Conservation (phyloP, 2,888 invertebrate species). For the Zygogramma bicolorata region DNA sequence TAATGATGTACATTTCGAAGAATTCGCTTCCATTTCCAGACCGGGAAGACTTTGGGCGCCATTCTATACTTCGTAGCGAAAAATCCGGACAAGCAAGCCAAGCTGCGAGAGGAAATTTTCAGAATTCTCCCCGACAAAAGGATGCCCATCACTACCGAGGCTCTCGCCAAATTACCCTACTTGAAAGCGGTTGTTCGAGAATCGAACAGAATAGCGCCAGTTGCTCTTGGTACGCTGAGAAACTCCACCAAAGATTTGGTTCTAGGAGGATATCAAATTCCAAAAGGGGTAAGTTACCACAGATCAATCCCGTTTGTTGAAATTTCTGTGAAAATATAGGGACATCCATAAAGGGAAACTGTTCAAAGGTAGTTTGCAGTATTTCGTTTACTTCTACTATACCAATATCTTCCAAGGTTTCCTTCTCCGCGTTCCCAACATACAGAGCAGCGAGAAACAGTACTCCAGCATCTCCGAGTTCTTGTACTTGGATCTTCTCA, state of each 20-base stretch:
- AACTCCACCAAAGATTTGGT: constrained; percentile 46
- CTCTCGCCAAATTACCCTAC: constrained; percentile 65
- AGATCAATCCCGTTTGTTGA: too few relatives aligned
- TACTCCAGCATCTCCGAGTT: too few relatives aligned
- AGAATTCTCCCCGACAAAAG: constrained; percentile 54
- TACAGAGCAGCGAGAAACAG: too few relatives aligned
- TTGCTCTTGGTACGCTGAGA: constrained; percentile 52
- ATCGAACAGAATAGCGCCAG: constrained; percentile 66
- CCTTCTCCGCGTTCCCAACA: too few relatives aligned
- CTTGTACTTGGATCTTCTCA: too few relatives aligned
- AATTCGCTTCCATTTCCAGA: constrained; percentile 57
- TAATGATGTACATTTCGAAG: too few relatives aligned
- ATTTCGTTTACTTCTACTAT: too few relatives aligned
- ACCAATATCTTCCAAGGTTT: too few relatives aligned
- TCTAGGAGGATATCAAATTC: constrained; percentile 46
- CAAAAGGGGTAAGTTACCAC: constrained; percentile 59
- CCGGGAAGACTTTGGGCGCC: constrained; percentile 65
- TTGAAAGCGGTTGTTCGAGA: constrained; percentile 77
- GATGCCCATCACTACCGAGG: constrained; percentile 61
- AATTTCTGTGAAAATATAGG: too few relatives aligned
- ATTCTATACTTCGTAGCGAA: constrained; percentile 66
- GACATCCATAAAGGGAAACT: too few relatives aligned
- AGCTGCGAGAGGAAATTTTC: constrained; percentile 63
- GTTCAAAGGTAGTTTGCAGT: too few relatives aligned
- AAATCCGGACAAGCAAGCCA: constrained; percentile 65